These are phyloP conservation scores for Montipora capricornis DNA, from an alignment of 64 coral and sea anemone genomes.

Conservation along the genomic window DNA sequence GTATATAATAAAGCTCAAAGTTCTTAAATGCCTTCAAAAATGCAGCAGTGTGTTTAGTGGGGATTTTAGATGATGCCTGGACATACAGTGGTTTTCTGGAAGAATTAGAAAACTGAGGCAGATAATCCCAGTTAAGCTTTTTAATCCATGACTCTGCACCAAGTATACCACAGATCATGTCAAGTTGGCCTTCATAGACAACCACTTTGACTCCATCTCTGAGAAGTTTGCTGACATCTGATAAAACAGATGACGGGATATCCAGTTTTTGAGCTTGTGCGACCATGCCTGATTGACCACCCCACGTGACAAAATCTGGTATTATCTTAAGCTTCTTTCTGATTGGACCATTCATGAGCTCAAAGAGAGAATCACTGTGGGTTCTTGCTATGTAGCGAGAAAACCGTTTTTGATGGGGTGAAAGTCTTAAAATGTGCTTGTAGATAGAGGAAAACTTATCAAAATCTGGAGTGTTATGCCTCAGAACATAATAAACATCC, in stretches of 20 bases:
- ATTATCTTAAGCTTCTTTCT: conserved; percentile 97
- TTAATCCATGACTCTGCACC: conserved; percentile 86
- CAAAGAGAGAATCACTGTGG: conserved; percentile 43
- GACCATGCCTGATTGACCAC: conserved; percentile 79
- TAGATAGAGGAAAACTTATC: not conserved
- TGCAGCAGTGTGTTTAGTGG: conserved; percentile 82
- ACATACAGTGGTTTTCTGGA: conserved; percentile 74
- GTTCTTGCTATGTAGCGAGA: conserved; percentile 65
- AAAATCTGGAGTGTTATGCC: conserved; percentile 67
- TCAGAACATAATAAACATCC: conserved; percentile 90
- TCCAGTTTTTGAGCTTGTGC: conserved; percentile 71
- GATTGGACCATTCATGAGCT: conserved; percentile 98
- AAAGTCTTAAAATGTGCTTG: not conserved
- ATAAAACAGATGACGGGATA: conserved; percentile 85
- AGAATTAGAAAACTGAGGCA: conserved; percentile 66
- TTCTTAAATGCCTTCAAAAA: conserved; percentile 83
- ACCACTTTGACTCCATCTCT: conserved; percentile 67
- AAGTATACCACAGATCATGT: conserved; percentile 91
- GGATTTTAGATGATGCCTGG: conserved; percentile 53
- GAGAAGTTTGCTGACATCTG: conserved; percentile 80
- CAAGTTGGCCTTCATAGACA: conserved; percentile 94
- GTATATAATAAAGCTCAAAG: conserved; percentile 85
- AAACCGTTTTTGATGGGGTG: conserved; percentile 51
- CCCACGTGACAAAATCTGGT: conserved; percentile 88
- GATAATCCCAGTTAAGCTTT: conserved; percentile 80